Base-by-base conservation (phyloP, 2,113 vertebrate species). In the Amblyornis subalaris region DNA sequence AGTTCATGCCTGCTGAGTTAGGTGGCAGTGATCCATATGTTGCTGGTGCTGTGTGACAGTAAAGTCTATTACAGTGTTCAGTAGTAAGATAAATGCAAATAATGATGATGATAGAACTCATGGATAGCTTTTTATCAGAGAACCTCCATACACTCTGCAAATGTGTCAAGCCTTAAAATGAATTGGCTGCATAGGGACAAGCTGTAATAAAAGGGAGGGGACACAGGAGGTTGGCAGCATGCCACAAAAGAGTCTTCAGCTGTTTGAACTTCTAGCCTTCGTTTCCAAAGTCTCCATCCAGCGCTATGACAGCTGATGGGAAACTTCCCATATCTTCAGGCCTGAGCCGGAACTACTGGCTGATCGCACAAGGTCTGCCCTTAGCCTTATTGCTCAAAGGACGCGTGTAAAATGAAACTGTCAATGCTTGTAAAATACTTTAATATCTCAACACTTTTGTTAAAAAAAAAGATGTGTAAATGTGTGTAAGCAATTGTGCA, bases 11-110 rank as follows among this genome's bases (percentile, higher is more conserved):
- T 0, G 2, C 74, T 90, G 74, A 80, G 74, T 93, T 89, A 76
- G 47, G 26, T 10, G 5, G 42, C 40, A 85, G 50, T 89, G 93
- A 93, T 93, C 91, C 84, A 91, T 83, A n/a, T 36, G 23, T 21
- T 76, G 26, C 54, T 76, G 24, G 3, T 80, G 20, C 12, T 53
- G 17, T 61, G 62, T 82, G 74, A 85, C 94, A 89, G 62, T 67
- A 66, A 89, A 93, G 54, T 85, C 70, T 82, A 82, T 85, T 85
- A 73, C 61, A 35, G 53, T 53, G 36, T 50, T 91, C 51, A 84
- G 20, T 15, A 79, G 62, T 53, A 76, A 81, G 71, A 91, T 72
- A 95, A 88, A 93, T 84, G 77, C 65, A 72, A 94, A 92, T 66
- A 83, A 85, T n/a, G 81, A 73, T 53, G 73, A 70, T 74, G 82